Percentiles rank a stretch among this genome's conserved stretches.
phyloP scores from a whole-genome alignment of 2,888 invertebrate genomes.

The Xestia xanthographa region DNA sequence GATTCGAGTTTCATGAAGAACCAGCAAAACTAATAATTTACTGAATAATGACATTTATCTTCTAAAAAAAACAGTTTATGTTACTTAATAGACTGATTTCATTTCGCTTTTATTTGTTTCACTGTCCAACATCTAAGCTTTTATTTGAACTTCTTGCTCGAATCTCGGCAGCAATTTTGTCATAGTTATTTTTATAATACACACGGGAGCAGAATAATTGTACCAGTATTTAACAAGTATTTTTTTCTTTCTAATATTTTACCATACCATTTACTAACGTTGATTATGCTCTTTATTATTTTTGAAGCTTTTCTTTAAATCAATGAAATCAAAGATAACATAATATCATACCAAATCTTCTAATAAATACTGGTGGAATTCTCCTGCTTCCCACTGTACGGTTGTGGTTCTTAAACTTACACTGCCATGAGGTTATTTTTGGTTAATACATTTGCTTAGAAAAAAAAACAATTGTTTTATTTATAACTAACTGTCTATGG shows the following conservation, averaged over 20 bases:
- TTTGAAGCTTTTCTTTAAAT: neutral
- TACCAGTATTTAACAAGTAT: conserved; percentile 40
- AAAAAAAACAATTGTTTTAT: conserved; percentile 82
- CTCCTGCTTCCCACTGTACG: conserved; percentile 37
- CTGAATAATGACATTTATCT: neutral
- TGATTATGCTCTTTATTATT: neutral
- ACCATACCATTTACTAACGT: too few relatives aligned
- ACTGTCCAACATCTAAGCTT: neutral
- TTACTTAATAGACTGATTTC: conserved; percentile 56
- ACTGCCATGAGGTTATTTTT: conserved; percentile 82
- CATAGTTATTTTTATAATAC: conserved; percentile 51
- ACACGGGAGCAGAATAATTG: conserved; percentile 17
- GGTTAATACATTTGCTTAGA: conserved; percentile 90
- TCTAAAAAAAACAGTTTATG: neutral
- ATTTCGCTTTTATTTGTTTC: neutral
- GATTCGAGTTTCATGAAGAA: conserved; percentile 42
- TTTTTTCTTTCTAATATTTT: neutral
- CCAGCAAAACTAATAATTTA: neutral
- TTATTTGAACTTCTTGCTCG: conserved; percentile 11
- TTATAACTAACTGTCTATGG: conserved; percentile 88
- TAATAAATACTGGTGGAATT: conserved; percentile 48
- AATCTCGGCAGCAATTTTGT: conserved; percentile 39
- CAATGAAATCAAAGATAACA: conserved; percentile 24
- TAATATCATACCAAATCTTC: neutral
- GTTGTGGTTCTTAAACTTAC: conserved; percentile 55